A percentile compares a stretch with the other conserved stretches of the same genome.
Conservation (phyloP, 1,140 invertebrate species). For the Oppia nitens region DNA sequence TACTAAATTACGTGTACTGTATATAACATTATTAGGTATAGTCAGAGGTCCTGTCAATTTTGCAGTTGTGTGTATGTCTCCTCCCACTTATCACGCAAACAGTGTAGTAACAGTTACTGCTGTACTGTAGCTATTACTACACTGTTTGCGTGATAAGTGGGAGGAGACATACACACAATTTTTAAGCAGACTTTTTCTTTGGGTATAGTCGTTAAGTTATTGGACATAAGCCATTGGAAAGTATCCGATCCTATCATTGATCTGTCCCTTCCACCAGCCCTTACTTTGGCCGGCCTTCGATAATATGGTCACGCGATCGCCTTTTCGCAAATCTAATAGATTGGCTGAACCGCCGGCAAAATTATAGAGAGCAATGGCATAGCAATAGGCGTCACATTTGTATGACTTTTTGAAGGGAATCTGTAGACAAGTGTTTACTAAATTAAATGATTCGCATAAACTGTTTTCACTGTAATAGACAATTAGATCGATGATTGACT, state of each 20-base stretch:
- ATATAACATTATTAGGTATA: too few species aligned
- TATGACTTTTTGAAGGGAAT: conserved; percentile 28
- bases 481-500: conserved; percentile 67
- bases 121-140: too few species aligned
- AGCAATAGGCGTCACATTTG: conserved; percentile 20
- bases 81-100: too few species aligned
- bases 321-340: conserved; percentile 54
- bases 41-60: too few species aligned
- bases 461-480: conserved; percentile 74
- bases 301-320: conserved; percentile 55
- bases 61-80: too few species aligned
- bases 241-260: conserved; percentile 32
- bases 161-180: too few species aligned
- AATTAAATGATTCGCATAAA: conserved; percentile 65
- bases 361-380: conserved; percentile 29
- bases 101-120: too few species aligned
- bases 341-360: conserved; percentile 35
- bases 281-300: conserved; percentile 57
- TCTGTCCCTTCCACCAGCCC: conserved; percentile 64
- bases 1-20: too few species aligned
- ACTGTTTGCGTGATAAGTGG: too few species aligned
- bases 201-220: neutral
- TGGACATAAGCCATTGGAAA: conserved; percentile 21
- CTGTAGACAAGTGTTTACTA: conserved; percentile 29
- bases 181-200: too few species aligned